Base-by-base conservation (phyloP, 1,140 invertebrate genomes). In the Coptotermes formosanus region DNA sequence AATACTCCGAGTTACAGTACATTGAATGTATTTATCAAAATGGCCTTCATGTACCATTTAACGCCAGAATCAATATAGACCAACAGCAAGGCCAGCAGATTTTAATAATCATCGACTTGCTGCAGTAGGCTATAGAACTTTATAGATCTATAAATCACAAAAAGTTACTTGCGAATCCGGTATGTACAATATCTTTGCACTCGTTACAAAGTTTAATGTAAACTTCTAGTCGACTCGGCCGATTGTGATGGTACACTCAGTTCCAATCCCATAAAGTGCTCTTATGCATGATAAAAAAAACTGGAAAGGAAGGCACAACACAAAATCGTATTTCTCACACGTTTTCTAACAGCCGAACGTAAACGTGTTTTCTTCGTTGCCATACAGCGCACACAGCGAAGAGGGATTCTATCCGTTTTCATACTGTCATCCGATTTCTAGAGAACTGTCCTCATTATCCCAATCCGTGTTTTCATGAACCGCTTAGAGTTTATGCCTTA, bases 251-350 rank as follows among this genome's bases (percentile, higher is more conserved):
- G 64, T 75, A 75, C 64, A 12, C 64, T 30, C n/a, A 25, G 64
- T 75, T 75, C 64, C 64, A 75, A 75, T 75, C 64, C 14, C 64
- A 75, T 75, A 25, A 75, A 2, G 64, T 75, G 14, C 64, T 75
- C 64, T 55, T 55, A 9, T 30, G 16, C 6, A 75, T 12, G 64
- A 75, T 1, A 3, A 16, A 30, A 7, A 75, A 75, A 75, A 9
- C n/a, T 25, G n/a, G 30, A 75, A 75, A 75, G 25, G 3, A 75
- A 75, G 64, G n/a, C 64, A 14, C 4, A 75, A 30, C 25, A 75
- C 64, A 75, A 75, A 55, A 75, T 75, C 64, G n/a, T 25, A 75
- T 75, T 75, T 75, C 64, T 75, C 64, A 75, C 64, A 75, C n/a
- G 64, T 30, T 75, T 25, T 75, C 30, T 75, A 75, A 75, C 64